Conservation (phyloP, 2,888 invertebrate species). For the Protophormia terraenovae region DNA sequence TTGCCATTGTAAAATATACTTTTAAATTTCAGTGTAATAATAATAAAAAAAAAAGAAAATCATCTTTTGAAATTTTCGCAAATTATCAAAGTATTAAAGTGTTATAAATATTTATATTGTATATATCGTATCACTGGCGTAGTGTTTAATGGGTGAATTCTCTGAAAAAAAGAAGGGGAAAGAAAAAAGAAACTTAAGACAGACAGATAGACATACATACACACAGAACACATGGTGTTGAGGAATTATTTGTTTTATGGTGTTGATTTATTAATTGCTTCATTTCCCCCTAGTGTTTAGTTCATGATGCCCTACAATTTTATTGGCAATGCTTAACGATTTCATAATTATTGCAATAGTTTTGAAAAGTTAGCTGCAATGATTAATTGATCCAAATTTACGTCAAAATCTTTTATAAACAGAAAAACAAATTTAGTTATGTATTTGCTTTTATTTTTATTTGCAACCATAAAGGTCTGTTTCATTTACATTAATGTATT, state of each 20-base stretch:
- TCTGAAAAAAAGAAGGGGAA: neutral
- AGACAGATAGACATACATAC: neutral
- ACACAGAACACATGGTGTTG: conserved; percentile 35
- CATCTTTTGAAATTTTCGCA: conserved; percentile 67
- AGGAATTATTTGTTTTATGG: conserved; percentile 43
- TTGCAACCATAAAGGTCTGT: no score
- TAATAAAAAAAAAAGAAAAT: conserved; percentile 57
- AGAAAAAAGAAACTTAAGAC: neutral
- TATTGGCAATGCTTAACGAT: neutral
- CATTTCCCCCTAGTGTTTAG: conserved; percentile 23
- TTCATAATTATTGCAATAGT: no score
- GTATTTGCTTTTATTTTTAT: no score
- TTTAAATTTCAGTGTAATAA: conserved; percentile 9
- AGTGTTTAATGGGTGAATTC: conserved; percentile 18
- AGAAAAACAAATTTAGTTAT: no score
- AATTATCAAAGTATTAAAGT: conserved; percentile 66
- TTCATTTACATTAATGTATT: no score
- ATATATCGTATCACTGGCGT: conserved; percentile 46
- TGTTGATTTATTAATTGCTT: conserved; percentile 66
- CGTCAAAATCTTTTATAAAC: no score
- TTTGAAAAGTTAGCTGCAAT: no score
- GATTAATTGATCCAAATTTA: no score
- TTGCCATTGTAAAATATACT: neutral
- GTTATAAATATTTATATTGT: conserved; percentile 59
- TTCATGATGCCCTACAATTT: neutral